These are phyloP conservation scores for Heliconius ethilla DNA, from an alignment of 2,888 invertebrate genomes.

Conservation along the genomic window DNA sequence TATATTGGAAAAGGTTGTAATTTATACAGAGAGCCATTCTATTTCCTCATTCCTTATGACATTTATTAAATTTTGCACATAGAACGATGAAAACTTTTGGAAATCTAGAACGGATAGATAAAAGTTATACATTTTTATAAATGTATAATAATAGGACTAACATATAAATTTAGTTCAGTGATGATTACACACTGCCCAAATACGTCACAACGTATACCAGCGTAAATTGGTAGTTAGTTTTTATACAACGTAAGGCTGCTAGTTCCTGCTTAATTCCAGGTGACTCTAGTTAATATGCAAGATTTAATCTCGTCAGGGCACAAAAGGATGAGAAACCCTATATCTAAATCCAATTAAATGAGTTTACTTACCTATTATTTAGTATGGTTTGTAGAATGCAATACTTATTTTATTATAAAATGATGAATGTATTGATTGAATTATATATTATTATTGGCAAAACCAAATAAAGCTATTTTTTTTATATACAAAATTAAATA, in stretches of 20 bases:
- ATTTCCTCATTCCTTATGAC: not conserved
- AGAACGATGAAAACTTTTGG: not conserved
- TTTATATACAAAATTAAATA: too few relatives aligned
- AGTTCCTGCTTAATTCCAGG: constrained; percentile 24
- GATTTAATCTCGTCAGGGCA: constrained; percentile 34
- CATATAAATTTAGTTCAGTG: not conserved
- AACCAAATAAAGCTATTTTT: too few relatives aligned
- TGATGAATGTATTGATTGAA: constrained; percentile 3
- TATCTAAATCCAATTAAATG: constrained; percentile 34
- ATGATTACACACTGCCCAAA: not conserved
- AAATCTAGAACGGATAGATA: not conserved
- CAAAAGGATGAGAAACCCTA: constrained; percentile 35
- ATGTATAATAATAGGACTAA: not conserved
- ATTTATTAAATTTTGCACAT: not conserved
- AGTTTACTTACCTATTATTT: not conserved
- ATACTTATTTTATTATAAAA: constrained; percentile 15
- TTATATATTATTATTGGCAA: not conserved
- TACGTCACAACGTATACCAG: not conserved
- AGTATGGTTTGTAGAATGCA: not conserved
- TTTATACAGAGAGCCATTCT: not conserved
- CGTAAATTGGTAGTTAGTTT: not conserved
- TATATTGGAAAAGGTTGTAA: not conserved
- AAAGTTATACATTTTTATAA: not conserved
- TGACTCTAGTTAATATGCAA: constrained; percentile 25
- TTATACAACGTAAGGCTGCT: not conserved